Evolutionary conservation across 1,140 invertebrate species (phyloP).

Genomic region (Drosophila athabasca): DNA sequence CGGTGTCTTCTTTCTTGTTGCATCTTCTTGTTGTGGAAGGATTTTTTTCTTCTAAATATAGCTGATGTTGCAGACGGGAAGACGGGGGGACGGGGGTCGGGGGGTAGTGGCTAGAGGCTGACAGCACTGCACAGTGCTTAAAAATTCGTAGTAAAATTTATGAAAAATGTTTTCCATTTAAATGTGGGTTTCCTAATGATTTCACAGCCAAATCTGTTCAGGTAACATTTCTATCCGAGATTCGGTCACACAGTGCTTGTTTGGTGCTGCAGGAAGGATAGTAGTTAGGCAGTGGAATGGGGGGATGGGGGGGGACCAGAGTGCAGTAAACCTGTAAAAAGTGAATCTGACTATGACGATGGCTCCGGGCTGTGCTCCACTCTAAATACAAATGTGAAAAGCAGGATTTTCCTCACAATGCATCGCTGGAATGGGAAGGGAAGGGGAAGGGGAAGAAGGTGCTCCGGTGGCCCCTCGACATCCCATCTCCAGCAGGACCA

Average conservation of each 20-base stretch:
- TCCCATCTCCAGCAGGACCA: constrained; percentile 33
- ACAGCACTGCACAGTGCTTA: too few relatives aligned
- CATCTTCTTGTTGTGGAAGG: background rate
- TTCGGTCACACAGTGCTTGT: constrained; percentile 13
- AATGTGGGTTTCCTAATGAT: background rate
- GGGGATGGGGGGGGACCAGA: background rate
- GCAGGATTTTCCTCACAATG: constrained; percentile 53
- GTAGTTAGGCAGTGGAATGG: constrained; percentile 7
- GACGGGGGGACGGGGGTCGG: too few relatives aligned
- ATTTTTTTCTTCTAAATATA: background rate
- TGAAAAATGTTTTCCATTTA: background rate
- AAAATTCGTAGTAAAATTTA: too few relatives aligned
- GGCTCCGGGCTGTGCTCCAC: constrained; percentile 25
- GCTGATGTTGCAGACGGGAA: too few relatives aligned
- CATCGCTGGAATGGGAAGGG: constrained; percentile 19
- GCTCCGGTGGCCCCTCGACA: too few relatives aligned
- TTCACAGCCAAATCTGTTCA: too few relatives aligned
- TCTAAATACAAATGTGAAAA: constrained; percentile 65
- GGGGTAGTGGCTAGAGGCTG: too few relatives aligned
- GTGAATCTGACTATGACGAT: constrained; percentile 22
- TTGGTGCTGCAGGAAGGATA: background rate
- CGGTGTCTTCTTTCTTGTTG: background rate
- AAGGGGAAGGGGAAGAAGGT: background rate
- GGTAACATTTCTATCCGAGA: background rate
- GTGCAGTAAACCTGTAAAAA: constrained; percentile 25